Evolutionary conservation across 2,113 vertebrate species (phyloP), one percentile per base, ranked within the genome.

Genomic region (Chlamydotis undulata): DNA sequence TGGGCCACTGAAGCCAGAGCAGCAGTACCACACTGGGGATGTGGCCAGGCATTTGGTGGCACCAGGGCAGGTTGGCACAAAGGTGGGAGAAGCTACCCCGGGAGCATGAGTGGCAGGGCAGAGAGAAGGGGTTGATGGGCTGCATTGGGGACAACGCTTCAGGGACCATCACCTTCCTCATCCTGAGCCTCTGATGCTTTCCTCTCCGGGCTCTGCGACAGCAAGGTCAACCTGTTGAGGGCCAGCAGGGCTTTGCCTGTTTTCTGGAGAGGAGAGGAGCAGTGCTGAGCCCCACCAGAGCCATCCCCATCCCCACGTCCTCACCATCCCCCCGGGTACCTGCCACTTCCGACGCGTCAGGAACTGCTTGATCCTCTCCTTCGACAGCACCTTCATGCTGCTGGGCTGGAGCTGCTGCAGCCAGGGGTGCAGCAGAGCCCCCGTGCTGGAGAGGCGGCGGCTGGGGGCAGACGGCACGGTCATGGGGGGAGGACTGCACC

Each of bases 171-270:
- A 96, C 96, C 94, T 97, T 94, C 90, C 60, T 95, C 88, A 16
- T 93, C 91, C 92, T 83, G 96, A 89, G 95, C 87, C 61, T 90
- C 94, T 61, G 97, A 76, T 2, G 47, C 94, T 52, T 90, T 96
- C 80, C 77, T 93, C 7, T 99, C 98, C 1, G 18, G 33, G 88
- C 92, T 98, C 96, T 93, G 97, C n/a, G 98, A 98, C 88, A 98
- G 97, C 89, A 98, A 94, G 56, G 98, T 90, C 98, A 99, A 97
- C 65, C 99, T 98, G 94, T 98, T 97, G 55, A 99, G 97, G n/a
- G 99, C 99, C 96, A 99, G 94, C 82, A 99, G 96, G 68, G 98
- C 99, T 95, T 98, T 98, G 53, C 98, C 99, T 14, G 98, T 98
- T 99, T 98, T 99, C 99, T 99, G 87, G 26, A 88, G 77, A 55